Conservation (phyloP, 2,797 vertebrate genomes). For the Anguilla obscura region DNA sequence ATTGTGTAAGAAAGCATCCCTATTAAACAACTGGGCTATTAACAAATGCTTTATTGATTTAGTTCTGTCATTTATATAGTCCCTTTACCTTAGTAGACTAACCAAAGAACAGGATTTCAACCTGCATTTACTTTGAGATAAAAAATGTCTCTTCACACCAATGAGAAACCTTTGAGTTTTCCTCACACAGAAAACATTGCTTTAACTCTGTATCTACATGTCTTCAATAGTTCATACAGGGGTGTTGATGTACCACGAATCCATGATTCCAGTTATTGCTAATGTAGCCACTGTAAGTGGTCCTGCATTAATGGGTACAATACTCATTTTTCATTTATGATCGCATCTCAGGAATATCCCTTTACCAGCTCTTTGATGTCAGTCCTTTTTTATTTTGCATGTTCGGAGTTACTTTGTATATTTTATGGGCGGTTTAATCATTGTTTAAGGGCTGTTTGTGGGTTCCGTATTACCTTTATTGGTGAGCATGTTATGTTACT, state of each 20-base stretch:
- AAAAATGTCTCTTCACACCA: background rate
- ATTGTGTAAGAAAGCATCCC: background rate
- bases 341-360: slow-evolving; percentile 29
- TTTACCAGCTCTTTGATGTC: slow-evolving; percentile 20
- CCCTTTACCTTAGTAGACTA: background rate
- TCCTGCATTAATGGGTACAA: background rate
- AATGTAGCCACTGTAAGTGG: background rate
- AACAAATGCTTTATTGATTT: background rate
- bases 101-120: background rate
- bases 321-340: background rate
- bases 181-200: background rate
- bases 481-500: background rate
- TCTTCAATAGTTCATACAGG: background rate
- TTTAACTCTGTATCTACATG: background rate
- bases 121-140: background rate
- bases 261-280: background rate
- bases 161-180: background rate
- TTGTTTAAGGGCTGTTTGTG: background rate
- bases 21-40: background rate
- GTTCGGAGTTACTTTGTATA: slow-evolving; percentile 23
- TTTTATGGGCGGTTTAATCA: background rate
- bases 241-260: background rate
- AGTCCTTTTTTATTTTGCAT: slow-evolving; percentile 10
- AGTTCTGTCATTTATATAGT: background rate
- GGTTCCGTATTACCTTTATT: background rate